Evolutionary conservation across 2,888 invertebrate species (phyloP).

Genomic region (Carterocephalus palaemon): DNA sequence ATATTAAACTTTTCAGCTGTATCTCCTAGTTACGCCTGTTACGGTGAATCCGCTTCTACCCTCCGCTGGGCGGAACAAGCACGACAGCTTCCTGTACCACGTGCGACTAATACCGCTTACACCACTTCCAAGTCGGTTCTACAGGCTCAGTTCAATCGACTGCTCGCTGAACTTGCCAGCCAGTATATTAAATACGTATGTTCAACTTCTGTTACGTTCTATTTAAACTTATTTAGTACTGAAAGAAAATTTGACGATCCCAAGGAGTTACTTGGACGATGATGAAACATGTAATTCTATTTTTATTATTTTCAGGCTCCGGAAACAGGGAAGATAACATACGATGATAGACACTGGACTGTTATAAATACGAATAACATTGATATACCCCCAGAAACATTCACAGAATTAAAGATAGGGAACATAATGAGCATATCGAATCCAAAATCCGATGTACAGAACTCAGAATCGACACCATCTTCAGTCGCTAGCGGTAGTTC

Average conservation of each 20-base stretch:
- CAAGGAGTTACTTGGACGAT: background rate
- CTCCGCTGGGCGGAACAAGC: constrained; percentile 88
- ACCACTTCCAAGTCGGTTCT: constrained; percentile 42
- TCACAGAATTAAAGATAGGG: constrained; percentile 52
- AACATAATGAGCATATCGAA: constrained; percentile 57
- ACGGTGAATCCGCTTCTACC: constrained; percentile 90
- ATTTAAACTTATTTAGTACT: too few relatives aligned
- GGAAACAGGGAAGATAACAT: constrained; percentile 56
- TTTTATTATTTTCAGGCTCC: constrained; percentile 47
- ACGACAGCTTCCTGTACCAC: constrained; percentile 77
- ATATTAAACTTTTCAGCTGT: constrained; percentile 85
- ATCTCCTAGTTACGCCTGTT: constrained; percentile 86
- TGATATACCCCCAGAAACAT: constrained; percentile 17
- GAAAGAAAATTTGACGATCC: too few relatives aligned
- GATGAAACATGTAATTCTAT: constrained; percentile 6
- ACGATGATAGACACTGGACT: constrained; percentile 58
- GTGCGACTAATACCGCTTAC: constrained; percentile 31
- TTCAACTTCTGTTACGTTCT: constrained; percentile 14
- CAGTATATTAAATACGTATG: constrained; percentile 62
- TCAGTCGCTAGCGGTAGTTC: constrained; percentile 59
- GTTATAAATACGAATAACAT: constrained; percentile 34
- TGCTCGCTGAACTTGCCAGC: constrained; percentile 55
- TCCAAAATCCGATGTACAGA: constrained; percentile 48
- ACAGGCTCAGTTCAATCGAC: constrained; percentile 63
- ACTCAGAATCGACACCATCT: constrained; percentile 54